These are phyloP conservation scores for Microctenopoma lineatum DNA, from an alignment of 2,797 vertebrate genomes.

Conservation along the genomic window DNA sequence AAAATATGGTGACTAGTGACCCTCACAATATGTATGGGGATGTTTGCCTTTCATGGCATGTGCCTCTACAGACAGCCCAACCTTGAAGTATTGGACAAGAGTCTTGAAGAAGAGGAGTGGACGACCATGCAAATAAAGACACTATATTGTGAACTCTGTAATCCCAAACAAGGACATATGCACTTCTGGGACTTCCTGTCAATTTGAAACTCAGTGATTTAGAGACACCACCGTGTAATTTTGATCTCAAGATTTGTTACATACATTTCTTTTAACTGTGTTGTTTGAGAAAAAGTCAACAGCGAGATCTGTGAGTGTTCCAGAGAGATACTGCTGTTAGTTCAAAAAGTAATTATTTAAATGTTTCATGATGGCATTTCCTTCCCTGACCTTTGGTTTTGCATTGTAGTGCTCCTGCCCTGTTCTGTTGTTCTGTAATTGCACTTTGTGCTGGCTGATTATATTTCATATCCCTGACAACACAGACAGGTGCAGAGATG, in stretches of 20 bases:
- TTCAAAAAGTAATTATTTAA: background rate
- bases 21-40: constrained; percentile 24
- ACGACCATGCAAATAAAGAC: constrained; percentile 46
- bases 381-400: background rate
- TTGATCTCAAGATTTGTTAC: background rate
- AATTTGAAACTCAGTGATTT: constrained; percentile 23
- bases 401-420: background rate
- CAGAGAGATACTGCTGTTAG: background rate
- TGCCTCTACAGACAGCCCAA: constrained; percentile 48
- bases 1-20: constrained; percentile 29
- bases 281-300: background rate
- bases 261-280: background rate
- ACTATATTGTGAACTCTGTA: constrained; percentile 24
- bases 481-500: background rate
- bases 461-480: background rate
- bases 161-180: constrained; percentile 32
- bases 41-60: constrained; percentile 54
- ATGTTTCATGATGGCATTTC: background rate
- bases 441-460: background rate
- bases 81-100: constrained; percentile 57
- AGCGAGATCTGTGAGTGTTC: background rate
- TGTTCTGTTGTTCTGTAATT: background rate
- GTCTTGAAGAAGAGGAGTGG: constrained; percentile 47
- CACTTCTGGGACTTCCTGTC: constrained; percentile 32
- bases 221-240: background rate